Conservation (phyloP, 2,888 invertebrate genomes). For the Germaria angustata region DNA sequence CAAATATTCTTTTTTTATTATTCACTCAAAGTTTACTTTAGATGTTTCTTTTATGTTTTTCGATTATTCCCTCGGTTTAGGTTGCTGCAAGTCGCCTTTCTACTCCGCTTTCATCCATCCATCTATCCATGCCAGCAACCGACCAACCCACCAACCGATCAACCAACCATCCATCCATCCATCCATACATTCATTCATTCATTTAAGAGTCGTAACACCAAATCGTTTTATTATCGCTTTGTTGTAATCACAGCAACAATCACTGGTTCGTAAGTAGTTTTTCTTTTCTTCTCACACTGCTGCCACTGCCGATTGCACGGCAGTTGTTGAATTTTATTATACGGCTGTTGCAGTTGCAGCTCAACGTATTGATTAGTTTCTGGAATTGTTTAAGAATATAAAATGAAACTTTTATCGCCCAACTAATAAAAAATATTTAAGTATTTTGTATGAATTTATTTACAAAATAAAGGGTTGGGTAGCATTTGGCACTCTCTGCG, state of each 20-base stretch:
- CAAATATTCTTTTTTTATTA: background rate
- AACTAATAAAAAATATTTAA: constrained; percentile 42
- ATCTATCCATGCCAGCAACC: background rate
- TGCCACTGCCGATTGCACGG: background rate
- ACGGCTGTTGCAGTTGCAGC: constrained; percentile 35
- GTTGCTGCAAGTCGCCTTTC: constrained; percentile 25
- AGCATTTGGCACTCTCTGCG: constrained; percentile 17
- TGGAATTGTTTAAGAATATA: constrained; percentile 55
- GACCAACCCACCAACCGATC: no score
- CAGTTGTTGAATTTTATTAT: constrained; percentile 54
- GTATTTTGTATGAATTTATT: constrained; percentile 56
- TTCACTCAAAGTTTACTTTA: constrained; percentile 35
- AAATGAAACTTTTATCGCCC: constrained; percentile 51
- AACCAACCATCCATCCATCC: constrained; percentile 1
- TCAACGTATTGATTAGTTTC: constrained; percentile 66
- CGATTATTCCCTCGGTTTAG: constrained; percentile 25
- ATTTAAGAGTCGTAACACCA: constrained; percentile 48
- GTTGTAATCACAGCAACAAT: constrained; percentile 57
- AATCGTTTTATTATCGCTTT: constrained; percentile 67
- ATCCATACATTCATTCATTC: background rate
- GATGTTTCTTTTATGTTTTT: constrained; percentile 16
- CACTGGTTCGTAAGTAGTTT: constrained; percentile 31
- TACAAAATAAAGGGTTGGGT: constrained; percentile 51
- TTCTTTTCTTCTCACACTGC: background rate
- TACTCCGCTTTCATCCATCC: background rate